A percentile compares a stretch with the other conserved stretches of the same genome.
phyloP scores from a whole-genome alignment of 2,113 vertebrate species.

The Syrmaticus mikado region DNA sequence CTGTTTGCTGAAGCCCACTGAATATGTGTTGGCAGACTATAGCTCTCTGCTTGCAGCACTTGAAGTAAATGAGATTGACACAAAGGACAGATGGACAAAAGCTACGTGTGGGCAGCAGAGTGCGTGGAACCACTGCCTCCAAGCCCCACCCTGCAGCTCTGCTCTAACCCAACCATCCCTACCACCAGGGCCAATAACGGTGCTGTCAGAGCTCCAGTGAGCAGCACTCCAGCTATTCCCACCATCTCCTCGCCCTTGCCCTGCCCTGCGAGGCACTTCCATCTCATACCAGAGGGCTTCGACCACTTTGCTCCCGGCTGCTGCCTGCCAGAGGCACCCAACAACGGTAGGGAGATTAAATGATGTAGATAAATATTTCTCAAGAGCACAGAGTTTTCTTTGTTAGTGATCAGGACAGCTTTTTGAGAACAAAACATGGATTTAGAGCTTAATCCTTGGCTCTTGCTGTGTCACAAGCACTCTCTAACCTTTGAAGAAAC shows the following conservation, averaged over 20 bases:
- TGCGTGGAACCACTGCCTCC: not conserved
- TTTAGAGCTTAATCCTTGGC: constrained; percentile 35
- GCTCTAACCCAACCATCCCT: not conserved
- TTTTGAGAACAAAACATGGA: constrained; percentile 33
- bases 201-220: not conserved
- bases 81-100: not conserved
- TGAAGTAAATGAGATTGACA: not conserved
- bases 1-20: fast-evolving
- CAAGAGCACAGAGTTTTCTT: not conserved
- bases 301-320: not conserved
- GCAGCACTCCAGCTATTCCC: not conserved
- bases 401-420: not conserved
- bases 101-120: fast-evolving
- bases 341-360: not conserved
- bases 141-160: not conserved
- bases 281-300: not conserved
- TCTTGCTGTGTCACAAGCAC: not conserved
- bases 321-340: not conserved
- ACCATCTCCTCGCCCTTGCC: not conserved
- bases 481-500: not conserved
- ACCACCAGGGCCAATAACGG: not conserved
- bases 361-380: constrained; percentile 9
- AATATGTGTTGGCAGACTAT: not conserved
- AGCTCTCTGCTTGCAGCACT: not conserved
- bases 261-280: not conserved